Evolutionary conservation across 2,888 invertebrate genomes (phyloP).

Genomic region (Xestia sexstrigata): DNA sequence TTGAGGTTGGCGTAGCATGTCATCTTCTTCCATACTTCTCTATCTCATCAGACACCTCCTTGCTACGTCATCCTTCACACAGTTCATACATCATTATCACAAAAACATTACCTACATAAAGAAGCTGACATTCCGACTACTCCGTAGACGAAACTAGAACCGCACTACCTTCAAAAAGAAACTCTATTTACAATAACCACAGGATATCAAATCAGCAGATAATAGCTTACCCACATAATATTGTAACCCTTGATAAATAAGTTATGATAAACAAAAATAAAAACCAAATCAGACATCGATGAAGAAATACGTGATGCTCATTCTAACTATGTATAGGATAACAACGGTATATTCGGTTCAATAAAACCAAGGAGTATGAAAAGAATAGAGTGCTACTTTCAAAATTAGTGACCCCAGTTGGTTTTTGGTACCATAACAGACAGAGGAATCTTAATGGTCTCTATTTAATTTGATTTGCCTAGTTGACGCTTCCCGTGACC

Average conservation of each 20-base stretch:
- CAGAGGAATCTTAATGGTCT: not conserved
- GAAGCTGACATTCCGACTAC: not conserved
- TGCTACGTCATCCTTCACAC: too few relatives aligned
- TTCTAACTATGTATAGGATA: constrained; percentile 28
- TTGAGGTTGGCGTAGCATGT: too few relatives aligned
- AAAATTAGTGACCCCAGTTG: not conserved
- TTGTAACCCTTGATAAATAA: constrained; percentile 38
- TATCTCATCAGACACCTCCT: too few relatives aligned
- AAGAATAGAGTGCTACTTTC: constrained; percentile 2
- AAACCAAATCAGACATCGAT: constrained; percentile 45
- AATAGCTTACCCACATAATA: constrained; percentile 18
- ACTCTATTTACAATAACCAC: not conserved
- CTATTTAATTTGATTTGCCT: too few relatives aligned
- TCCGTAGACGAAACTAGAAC: not conserved
- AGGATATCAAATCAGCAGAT: constrained; percentile 30
- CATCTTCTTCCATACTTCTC: too few relatives aligned
- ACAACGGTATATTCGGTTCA: constrained; percentile 16
- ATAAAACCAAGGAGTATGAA: constrained; percentile 25
- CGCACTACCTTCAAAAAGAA: not conserved
- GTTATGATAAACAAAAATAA: constrained; percentile 50
- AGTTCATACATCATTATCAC: too few relatives aligned
- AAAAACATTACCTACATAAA: too few relatives aligned
- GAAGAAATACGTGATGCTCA: constrained; percentile 44
- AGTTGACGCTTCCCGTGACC: too few relatives aligned
- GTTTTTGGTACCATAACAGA: not conserved